Percentiles rank a stretch among this genome's conserved stretches.
phyloP scores from a whole-genome alignment of 2,888 invertebrate species.

The Dryocosmus kuriphilus region DNA sequence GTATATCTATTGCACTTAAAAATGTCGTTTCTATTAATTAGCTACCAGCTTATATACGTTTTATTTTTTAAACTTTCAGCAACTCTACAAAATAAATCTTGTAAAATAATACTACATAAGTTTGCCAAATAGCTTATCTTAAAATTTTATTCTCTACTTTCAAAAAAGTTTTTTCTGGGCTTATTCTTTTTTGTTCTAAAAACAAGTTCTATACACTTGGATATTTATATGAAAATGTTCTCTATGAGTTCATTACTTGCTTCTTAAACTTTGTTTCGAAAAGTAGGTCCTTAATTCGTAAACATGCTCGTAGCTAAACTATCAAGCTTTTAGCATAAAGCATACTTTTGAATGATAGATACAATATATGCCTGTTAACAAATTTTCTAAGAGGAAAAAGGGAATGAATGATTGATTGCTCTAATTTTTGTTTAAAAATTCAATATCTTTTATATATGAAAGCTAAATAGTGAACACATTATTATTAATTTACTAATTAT shows the following conservation, averaged over 20 bases:
- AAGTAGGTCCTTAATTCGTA: constrained; percentile 7
- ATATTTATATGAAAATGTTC: background rate
- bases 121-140: no score
- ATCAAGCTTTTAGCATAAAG: background rate
- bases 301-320: background rate
- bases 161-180: background rate
- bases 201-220: background rate
- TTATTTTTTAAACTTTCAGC: no score
- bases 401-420: background rate
- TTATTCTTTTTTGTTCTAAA: background rate
- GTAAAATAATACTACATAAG: no score
- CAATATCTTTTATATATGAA: background rate
- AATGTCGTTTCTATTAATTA: no score
- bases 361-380: background rate
- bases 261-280: background rate
- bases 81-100: no score
- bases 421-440: background rate
- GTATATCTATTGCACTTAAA: no score
- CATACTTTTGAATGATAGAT: background rate
- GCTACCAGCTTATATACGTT: no score
- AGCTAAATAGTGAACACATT: background rate
- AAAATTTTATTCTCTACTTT: background rate
- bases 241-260: background rate
- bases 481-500: background rate
- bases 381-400: background rate